These are phyloP conservation scores for Kuschelorhynchus macadamiae DNA, from an alignment of 2,888 invertebrate genomes.

Conservation along the genomic window DNA sequence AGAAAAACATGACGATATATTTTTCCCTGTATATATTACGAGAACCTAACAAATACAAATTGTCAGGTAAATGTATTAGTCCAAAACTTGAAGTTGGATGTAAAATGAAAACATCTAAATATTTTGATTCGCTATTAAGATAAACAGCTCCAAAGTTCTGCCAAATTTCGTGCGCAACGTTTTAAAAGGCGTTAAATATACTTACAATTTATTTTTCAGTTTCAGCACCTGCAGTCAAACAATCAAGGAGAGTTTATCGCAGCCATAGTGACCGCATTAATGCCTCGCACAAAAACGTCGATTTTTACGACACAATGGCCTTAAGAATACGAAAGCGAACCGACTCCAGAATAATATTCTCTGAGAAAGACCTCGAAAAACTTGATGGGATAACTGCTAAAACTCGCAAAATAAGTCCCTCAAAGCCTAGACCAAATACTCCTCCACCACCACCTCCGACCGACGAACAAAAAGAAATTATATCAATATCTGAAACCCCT, in stretches of 20 bases:
- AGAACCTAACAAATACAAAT: too few relatives aligned
- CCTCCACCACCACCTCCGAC: constrained; percentile 69
- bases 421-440: constrained; percentile 66
- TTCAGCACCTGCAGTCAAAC: constrained; percentile 3
- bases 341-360: constrained; percentile 75
- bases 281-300: constrained; percentile 68
- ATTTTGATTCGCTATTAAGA: too few relatives aligned
- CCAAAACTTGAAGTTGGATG: too few relatives aligned
- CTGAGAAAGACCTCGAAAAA: constrained; percentile 63
- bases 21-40: too few relatives aligned
- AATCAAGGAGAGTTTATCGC: constrained; percentile 60
- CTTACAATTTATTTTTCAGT: constrained; percentile 8
- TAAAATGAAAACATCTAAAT: too few relatives aligned
- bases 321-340: constrained; percentile 76
- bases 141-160: too few relatives aligned
- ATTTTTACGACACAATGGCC: constrained; percentile 88
- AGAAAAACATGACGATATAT: too few relatives aligned
- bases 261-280: constrained; percentile 67
- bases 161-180: too few relatives aligned
- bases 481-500: too few relatives aligned
- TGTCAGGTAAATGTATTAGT: too few relatives aligned
- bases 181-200: background rate
- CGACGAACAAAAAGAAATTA: too few relatives aligned
- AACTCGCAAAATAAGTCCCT: constrained; percentile 58
- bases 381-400: constrained; percentile 60